Conservation (phyloP, 2,113 vertebrate genomes). For the Copsychus sechellarum region DNA sequence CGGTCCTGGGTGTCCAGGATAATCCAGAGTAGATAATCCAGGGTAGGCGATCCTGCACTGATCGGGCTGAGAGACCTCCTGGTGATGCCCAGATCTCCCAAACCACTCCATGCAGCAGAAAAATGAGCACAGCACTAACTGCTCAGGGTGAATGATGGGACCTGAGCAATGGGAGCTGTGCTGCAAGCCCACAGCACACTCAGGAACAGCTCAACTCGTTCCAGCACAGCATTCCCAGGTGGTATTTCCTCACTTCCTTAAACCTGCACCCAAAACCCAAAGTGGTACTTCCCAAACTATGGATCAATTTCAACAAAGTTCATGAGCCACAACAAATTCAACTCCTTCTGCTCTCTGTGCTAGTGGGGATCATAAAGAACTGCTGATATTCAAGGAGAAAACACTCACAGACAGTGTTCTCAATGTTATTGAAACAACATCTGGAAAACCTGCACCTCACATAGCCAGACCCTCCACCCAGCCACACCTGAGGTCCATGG, state of each 20-base stretch:
- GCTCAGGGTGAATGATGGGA: not conserved
- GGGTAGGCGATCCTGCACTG: not conserved
- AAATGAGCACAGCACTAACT: not conserved
- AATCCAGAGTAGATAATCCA: not conserved
- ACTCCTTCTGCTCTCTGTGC: not conserved
- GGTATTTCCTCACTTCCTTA: not conserved
- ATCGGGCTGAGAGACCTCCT: not conserved
- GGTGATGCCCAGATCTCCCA: not conserved
- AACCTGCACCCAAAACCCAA: not conserved
- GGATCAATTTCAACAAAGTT: accelerated
- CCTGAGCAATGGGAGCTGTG: not conserved
- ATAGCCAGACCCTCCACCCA: not conserved
- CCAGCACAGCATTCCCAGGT: not conserved
- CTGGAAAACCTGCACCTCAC: not conserved
- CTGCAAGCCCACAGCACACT: not conserved
- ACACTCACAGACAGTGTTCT: not conserved
- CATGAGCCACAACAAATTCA: not conserved
- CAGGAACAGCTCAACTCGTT: not conserved
- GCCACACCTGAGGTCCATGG: not conserved
- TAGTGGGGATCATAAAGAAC: accelerated
- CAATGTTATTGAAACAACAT: not conserved
- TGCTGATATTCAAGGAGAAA: not conserved
- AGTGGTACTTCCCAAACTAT: not conserved
- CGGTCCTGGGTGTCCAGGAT: not conserved
- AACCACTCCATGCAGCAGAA: not conserved